Base-by-base conservation (phyloP, 2,888 invertebrate genomes). In the Sacculina carcini region DNA sequence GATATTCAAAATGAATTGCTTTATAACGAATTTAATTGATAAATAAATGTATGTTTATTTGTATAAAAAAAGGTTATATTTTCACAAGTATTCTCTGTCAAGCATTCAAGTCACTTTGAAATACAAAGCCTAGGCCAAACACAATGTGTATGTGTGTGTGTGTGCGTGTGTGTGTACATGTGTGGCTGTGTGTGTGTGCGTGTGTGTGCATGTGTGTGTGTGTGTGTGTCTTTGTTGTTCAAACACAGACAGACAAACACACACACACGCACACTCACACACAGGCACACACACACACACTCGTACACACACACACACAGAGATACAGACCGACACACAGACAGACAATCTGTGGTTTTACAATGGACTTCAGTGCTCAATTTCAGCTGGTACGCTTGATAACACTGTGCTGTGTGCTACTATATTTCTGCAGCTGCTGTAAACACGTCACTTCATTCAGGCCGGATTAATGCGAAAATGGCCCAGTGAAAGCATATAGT, bases 101-200 rank as follows among this genome's bases (percentile, higher is more conserved):
- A n/a, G n/a, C n/a, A n/a, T n/a, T n/a, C n/a, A n/a, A n/a, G n/a
- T n/a, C n/a, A n/a, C n/a, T n/a, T n/a, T n/a, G n/a, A n/a, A n/a
- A n/a, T n/a, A n/a, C n/a, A n/a, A n/a, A n/a, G n/a, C n/a, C n/a
- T n/a, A n/a, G n/a, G n/a, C n/a, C n/a, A n/a, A n/a, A n/a, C n/a
- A n/a, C n/a, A n/a, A n/a, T n/a, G n/a, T n/a, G n/a, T n/a, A n/a
- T n/a, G n/a, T 42, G 3, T 4, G 9, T 40, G 16, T 40, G 16
- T 40, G 16, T 40, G 16, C 21, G n/a, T 42, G n/a, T 42, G 42
- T 42, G 9, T 42, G 42, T 7, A 6, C 24, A 24, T 42, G 42
- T 42, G 42, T 42, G 42, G 19, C 21, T 42, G 42, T 42, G 42
- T 42, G 42, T 40, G 40, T 40, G 40, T 40, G 40, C 19, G 40